Percentiles rank a stretch among this genome's conserved stretches.
phyloP scores from a whole-genome alignment of 2,888 invertebrate species.

The Catocala sponsa region DNA sequence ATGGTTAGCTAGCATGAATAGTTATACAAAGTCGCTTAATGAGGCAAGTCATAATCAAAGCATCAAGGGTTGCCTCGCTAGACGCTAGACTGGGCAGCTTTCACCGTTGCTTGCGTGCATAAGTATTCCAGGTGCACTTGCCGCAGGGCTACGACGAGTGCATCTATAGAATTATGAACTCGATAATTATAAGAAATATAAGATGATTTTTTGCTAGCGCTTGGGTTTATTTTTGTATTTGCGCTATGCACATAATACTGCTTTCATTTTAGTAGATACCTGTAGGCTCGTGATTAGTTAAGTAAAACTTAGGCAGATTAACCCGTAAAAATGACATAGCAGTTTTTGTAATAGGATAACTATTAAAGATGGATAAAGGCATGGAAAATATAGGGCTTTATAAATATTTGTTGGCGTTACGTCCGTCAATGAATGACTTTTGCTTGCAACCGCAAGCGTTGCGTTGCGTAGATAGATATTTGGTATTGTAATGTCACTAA shows the following conservation, averaged over 20 bases:
- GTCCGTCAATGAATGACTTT: too few relatives aligned
- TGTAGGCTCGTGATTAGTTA: too few relatives aligned
- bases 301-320: too few relatives aligned
- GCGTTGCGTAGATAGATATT: too few relatives aligned
- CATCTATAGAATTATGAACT: conserved; percentile 31
- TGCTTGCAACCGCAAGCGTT: too few relatives aligned
- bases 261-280: too few relatives aligned
- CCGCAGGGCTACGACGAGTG: conserved; percentile 20
- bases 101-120: conserved; percentile 41
- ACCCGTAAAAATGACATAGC: too few relatives aligned
- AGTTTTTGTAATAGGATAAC: too few relatives aligned
- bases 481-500: too few relatives aligned
- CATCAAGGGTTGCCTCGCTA: conserved; percentile 39
- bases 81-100: conserved; percentile 52
- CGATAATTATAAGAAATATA: conserved; percentile 10
- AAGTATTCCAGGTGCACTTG: conserved; percentile 44
- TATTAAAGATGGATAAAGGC: too few relatives aligned
- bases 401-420: too few relatives aligned
- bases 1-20: conserved; percentile 13
- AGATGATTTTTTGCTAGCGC: conserved; percentile 8
- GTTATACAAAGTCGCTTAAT: conserved; percentile 29
- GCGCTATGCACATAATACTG: neutral
- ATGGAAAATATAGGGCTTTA: too few relatives aligned
- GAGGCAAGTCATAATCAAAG: conserved; percentile 47
- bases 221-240: neutral